These are phyloP conservation scores for Erpornis zantholeuca DNA, from an alignment of 2,113 vertebrate species.

Conservation along the genomic window DNA sequence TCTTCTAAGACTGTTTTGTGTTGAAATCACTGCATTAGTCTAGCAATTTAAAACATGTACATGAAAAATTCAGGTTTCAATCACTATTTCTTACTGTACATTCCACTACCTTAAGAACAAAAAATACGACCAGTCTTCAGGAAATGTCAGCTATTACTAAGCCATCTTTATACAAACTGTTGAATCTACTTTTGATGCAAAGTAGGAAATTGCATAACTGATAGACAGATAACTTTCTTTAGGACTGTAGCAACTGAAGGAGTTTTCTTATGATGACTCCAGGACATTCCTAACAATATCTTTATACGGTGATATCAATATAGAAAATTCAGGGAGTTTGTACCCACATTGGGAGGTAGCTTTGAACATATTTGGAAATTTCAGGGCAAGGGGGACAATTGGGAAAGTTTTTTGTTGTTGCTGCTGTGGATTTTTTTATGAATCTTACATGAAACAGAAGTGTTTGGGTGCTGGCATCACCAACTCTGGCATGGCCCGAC, in stretches of 20 bases:
- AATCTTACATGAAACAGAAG: background rate
- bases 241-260: background rate
- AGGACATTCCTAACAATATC: background rate
- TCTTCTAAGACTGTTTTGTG: background rate
- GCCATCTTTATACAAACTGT: background rate
- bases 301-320: background rate
- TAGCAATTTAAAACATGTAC: background rate
- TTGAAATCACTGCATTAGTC: background rate
- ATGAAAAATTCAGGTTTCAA: background rate
- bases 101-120: background rate
- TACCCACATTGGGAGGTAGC: background rate
- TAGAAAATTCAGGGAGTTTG: background rate
- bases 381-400: fast-evolving
- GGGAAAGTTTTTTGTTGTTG: background rate
- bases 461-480: background rate
- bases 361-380: background rate
- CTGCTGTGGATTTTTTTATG: background rate
- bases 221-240: background rate
- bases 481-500: background rate
- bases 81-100: background rate
- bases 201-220: background rate
- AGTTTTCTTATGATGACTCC: background rate
- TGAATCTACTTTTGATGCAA: background rate
- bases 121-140: background rate
- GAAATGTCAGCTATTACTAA: background rate